These are phyloP conservation scores for Patella ulyssiponensis DNA, from an alignment of 2,888 invertebrate species.

Conservation along the genomic window DNA sequence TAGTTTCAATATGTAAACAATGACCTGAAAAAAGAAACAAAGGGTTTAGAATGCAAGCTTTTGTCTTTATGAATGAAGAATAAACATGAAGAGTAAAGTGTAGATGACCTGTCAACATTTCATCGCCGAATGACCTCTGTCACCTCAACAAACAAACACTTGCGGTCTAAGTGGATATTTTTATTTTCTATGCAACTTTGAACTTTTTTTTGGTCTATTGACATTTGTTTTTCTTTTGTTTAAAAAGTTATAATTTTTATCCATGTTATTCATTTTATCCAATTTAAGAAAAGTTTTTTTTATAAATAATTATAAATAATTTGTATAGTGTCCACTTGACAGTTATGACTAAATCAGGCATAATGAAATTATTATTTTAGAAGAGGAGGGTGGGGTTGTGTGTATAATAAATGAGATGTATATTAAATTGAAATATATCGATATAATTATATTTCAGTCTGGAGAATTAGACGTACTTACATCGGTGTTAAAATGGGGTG, in stretches of 20 bases:
- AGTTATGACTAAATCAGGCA: neutral
- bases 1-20: too few relatives aligned
- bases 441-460: slow-evolving; percentile 75
- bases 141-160: neutral
- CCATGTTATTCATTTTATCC: too few relatives aligned
- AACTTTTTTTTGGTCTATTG: too few relatives aligned
- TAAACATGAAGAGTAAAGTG: neutral
- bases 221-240: too few relatives aligned
- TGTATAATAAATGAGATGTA: too few relatives aligned
- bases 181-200: too few relatives aligned
- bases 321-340: neutral
- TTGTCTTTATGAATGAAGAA: neutral
- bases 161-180: too few relatives aligned
- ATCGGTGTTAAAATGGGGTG: slow-evolving; percentile 90
- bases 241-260: too few relatives aligned
- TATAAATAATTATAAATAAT: neutral
- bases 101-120: slow-evolving; percentile 2
- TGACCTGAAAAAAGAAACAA: too few relatives aligned
- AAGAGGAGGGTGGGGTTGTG: too few relatives aligned
- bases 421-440: neutral
- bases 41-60: too few relatives aligned
- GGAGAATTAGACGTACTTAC: slow-evolving; percentile 91
- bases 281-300: neutral
- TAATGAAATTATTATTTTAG: too few relatives aligned
- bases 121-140: neutral